A percentile compares a stretch with the other conserved stretches of the same genome.
These are phyloP conservation scores for Hucho hucho DNA, from an alignment of 2,113 vertebrate species.

Conservation along the genomic window DNA sequence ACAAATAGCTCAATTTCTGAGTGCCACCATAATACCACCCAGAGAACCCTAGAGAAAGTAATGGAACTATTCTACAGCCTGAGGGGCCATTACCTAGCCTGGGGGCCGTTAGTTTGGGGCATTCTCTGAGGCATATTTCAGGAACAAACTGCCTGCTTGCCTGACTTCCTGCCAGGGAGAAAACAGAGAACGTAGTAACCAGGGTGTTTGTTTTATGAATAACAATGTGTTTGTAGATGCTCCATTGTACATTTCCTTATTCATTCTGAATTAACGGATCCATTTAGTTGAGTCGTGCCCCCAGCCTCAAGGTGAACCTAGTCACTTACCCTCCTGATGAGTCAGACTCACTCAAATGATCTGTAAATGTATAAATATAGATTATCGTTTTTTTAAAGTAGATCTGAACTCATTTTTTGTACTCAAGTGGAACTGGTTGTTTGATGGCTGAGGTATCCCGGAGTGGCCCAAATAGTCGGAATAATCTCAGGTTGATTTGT, in stretches of 20 bases:
- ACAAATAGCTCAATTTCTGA: background rate
- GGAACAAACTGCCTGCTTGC: constrained; percentile 25
- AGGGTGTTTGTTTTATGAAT: constrained; percentile 11
- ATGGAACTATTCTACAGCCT: background rate
- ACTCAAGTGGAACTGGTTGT: no score
- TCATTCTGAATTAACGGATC: background rate
- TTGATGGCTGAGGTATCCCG: no score
- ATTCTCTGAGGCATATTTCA: constrained; percentile 16
- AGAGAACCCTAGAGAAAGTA: background rate
- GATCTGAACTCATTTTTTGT: no score
- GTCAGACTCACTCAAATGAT: no score
- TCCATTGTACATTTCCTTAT: background rate
- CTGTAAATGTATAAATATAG: no score
- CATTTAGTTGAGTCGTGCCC: background rate
- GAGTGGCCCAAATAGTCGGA: no score
- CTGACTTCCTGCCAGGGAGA: constrained; percentile 38
- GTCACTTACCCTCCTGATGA: constrained; percentile 1
- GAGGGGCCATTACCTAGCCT: background rate
- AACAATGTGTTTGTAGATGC: background rate
- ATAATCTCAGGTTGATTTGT: no score
- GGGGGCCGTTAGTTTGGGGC: background rate
- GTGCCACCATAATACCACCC: background rate
- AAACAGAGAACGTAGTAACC: background rate
- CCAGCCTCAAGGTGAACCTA: background rate
- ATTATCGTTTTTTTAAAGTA: no score